Evolutionary conservation across 64 coral and sea anemone species (phyloP), one percentile per base, ranked within the genome.

Genomic region (Porites australiensis): DNA sequence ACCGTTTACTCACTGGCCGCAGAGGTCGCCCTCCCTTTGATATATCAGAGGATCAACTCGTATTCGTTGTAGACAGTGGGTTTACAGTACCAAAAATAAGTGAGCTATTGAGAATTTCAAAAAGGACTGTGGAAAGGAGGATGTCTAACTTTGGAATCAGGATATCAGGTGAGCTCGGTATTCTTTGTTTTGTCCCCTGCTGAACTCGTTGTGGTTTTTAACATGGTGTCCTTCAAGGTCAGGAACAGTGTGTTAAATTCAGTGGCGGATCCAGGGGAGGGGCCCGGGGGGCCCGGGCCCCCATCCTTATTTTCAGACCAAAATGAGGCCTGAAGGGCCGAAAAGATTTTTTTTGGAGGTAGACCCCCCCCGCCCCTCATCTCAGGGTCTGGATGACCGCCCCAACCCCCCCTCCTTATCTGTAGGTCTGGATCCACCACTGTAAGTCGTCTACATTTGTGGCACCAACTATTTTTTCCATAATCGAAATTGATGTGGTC

Each of bases 1-100:
- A 58, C 65, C 13, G 65, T 19, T 68, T 54, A 54, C 9, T 54
- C 16, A n/a, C 65, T 68, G 65, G 65, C 16, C 22, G 37, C 79
- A 57, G n/a, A 69, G 82, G 82, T 85, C 82, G 23, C 63, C 82
- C 82, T 68, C 60, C 78, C 22, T 82, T 82, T 87, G 16, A 86
- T 68, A 64, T 86, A 50, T 86, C 64, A 13, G 64, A 87, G 66
- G 83, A 87, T 69, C 66, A 87, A 69, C 83, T 87, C 37, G 44
- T 70, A 47, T 54, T 69, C 50, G 19, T 87, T 14, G 83, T 87
- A 54, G 83, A 87, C 52, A 87, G 21, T 69, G 83, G 83, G 63
- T 87, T 87, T 87, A 72, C 83, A 55, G n/a, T 73, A 53, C 83
- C 83, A 72, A 48, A 87, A 72, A 87, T 87, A 54, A 87, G 83